Evolutionary conservation across 2,888 invertebrate genomes (phyloP).

Genomic region (Brassicogethes aeneus): DNA sequence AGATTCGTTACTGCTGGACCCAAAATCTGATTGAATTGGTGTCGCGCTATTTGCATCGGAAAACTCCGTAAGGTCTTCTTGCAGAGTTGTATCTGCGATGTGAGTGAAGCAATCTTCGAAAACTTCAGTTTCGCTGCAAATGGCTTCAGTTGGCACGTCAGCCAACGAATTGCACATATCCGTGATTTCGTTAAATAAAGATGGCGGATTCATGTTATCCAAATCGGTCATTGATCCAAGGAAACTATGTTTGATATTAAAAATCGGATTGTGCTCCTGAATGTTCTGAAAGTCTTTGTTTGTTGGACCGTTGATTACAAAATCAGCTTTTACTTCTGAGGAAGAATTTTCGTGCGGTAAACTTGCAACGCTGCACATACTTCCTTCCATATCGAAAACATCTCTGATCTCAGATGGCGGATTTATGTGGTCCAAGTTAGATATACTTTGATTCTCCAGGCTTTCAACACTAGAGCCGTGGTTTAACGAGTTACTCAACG

Average conservation of each 20-base stretch:
- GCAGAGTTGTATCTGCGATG: slow-evolving; percentile 41
- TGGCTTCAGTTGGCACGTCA: slow-evolving; percentile 44
- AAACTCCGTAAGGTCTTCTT: slow-evolving; percentile 32
- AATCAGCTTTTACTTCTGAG: slow-evolving; percentile 45
- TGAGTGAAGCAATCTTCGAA: slow-evolving; percentile 42
- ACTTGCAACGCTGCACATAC: slow-evolving; percentile 77
- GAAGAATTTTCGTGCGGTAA: slow-evolving; percentile 61
- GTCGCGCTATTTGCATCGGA: slow-evolving; percentile 49
- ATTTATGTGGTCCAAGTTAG: slow-evolving; percentile 70
- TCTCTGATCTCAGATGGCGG: slow-evolving; percentile 74
- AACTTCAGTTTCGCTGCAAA: slow-evolving; percentile 48
- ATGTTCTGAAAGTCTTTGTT: slow-evolving; percentile 12
- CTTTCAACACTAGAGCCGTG: slow-evolving; percentile 51
- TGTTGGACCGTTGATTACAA: slow-evolving; percentile 36
- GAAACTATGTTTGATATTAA: slow-evolving; percentile 35
- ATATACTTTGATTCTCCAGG: slow-evolving; percentile 50
- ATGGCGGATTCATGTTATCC: slow-evolving; percentile 64
- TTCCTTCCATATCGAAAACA: slow-evolving; percentile 62
- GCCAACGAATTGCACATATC: slow-evolving; percentile 45
- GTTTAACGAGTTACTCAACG: slow-evolving; percentile 47
- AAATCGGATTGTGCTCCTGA: slow-evolving; percentile 21
- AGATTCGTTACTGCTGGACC: slow-evolving; percentile 59
- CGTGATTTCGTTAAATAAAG: slow-evolving; percentile 59
- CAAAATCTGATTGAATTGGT: slow-evolving; percentile 55
- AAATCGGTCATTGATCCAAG: slow-evolving; percentile 44